Evolutionary conservation across 2,113 vertebrate genomes (phyloP).

Genomic region (Pristiophorus japonicus): DNA sequence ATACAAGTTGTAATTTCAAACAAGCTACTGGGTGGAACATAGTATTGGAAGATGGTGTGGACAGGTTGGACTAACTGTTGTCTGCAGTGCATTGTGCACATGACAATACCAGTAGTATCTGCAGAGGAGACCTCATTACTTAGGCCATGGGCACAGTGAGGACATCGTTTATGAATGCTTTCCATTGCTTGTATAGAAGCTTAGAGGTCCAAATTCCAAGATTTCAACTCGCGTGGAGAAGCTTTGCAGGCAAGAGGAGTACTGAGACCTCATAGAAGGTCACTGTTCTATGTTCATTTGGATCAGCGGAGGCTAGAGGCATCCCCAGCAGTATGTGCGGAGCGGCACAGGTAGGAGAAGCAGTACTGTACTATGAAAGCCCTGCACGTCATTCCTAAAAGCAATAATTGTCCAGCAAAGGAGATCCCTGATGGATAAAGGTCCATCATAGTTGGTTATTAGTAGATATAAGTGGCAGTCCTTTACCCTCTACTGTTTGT

Average conservation of each 20-base stretch:
- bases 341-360: too few relatives aligned
- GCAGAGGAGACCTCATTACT: neutral
- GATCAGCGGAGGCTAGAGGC: neutral
- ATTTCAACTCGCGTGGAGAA: neutral
- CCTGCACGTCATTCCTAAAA: neutral
- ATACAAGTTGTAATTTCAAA: too few relatives aligned
- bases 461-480: neutral
- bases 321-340: neutral
- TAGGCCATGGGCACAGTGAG: neutral
- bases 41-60: neutral
- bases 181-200: neutral
- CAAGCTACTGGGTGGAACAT: neutral
- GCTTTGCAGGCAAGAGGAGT: neutral
- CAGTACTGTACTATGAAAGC: too few relatives aligned
- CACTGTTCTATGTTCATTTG: neutral
- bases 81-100: neutral
- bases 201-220: neutral
- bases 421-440: neutral
- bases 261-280: neutral
- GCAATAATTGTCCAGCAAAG: neutral
- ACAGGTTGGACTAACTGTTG: neutral
- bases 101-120: neutral
- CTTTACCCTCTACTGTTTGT: neutral
- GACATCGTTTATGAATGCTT: neutral
- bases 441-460: neutral